Percentiles rank a stretch among this genome's conserved stretches.
Conservation (phyloP, 1,140 invertebrate genomes). For the Drosophila ohnishii region DNA sequence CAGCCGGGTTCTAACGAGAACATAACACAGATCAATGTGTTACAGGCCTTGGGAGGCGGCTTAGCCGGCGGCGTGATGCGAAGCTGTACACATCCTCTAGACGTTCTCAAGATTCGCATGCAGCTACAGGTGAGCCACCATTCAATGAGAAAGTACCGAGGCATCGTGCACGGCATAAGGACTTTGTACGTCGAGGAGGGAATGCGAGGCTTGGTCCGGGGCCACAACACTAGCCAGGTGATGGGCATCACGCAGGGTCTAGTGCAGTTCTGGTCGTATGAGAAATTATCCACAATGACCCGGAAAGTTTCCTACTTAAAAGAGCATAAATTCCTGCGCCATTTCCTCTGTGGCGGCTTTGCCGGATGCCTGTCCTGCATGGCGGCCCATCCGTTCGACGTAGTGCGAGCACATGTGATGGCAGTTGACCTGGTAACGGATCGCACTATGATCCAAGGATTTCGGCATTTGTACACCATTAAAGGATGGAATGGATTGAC, state of each 20-base stretch:
- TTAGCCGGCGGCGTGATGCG: slow-evolving; percentile 4
- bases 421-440: not conserved
- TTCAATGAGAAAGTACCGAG: not conserved
- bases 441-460: not conserved
- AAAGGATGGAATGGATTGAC: slow-evolving; percentile 4
- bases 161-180: not conserved
- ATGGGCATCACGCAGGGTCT: slow-evolving; percentile 1
- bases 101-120: slow-evolving; percentile 5
- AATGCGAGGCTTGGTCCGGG: not conserved
- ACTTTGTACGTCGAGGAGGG: not conserved
- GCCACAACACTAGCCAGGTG: slow-evolving; percentile 7
- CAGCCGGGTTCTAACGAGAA: not conserved
- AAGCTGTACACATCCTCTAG: not conserved
- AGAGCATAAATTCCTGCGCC: not conserved
- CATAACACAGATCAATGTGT: not conserved
- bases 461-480: not conserved
- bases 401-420: not conserved
- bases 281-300: not conserved
- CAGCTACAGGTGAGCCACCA: not conserved
- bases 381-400: not conserved
- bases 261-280: slow-evolving; percentile 4
- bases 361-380: not conserved
- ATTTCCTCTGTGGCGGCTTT: slow-evolving; percentile 1
- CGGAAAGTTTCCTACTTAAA: not conserved
- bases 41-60: slow-evolving; percentile 6